Percentiles rank a stretch among this genome's conserved stretches.
Evolutionary conservation across 2,888 invertebrate species (phyloP).

Genomic region (Lymantria dispar): DNA sequence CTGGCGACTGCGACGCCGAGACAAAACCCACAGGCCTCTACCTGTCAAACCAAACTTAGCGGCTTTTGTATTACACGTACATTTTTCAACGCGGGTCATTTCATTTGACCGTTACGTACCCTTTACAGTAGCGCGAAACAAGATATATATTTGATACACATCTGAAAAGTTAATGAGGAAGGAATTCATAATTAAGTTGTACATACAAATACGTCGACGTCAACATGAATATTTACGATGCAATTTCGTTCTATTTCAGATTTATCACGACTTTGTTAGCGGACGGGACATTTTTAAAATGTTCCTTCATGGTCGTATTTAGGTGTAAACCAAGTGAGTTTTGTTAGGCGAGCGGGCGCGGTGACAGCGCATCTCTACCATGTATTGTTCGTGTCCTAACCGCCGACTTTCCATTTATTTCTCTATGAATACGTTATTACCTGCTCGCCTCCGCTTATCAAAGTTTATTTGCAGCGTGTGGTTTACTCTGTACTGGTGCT

Average conservation of each 20-base stretch:
- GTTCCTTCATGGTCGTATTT: slow-evolving; percentile 66
- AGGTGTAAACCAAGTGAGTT: slow-evolving; percentile 50
- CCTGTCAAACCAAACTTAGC: slow-evolving; percentile 66
- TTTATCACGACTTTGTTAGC: slow-evolving; percentile 67
- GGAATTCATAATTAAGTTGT: slow-evolving; percentile 66
- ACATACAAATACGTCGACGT: slow-evolving; percentile 50
- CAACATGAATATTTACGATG: slow-evolving; percentile 74
- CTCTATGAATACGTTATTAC: slow-evolving; percentile 83
- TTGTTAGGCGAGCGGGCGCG: slow-evolving; percentile 40
- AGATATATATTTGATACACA: slow-evolving; percentile 45
- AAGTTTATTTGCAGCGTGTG: slow-evolving; percentile 83
- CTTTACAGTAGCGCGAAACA: slow-evolving; percentile 36
- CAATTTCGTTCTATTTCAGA: slow-evolving; percentile 72
- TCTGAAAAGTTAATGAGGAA: slow-evolving; percentile 67
- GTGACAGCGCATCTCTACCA: slow-evolving; percentile 73
- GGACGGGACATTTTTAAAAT: slow-evolving; percentile 64
- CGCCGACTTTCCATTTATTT: slow-evolving; percentile 83
- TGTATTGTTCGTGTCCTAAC: slow-evolving; percentile 79
- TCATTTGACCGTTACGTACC: slow-evolving; percentile 36
- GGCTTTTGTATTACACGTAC: slow-evolving; percentile 51
- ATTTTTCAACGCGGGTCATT: slow-evolving; percentile 57
- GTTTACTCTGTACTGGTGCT: slow-evolving; percentile 81
- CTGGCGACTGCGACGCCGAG: slow-evolving; percentile 57
- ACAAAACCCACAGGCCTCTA: slow-evolving; percentile 61
- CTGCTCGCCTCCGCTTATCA: slow-evolving; percentile 82